Evolutionary conservation across 2,113 vertebrate genomes (phyloP).

Genomic region (Rana temporaria): DNA sequence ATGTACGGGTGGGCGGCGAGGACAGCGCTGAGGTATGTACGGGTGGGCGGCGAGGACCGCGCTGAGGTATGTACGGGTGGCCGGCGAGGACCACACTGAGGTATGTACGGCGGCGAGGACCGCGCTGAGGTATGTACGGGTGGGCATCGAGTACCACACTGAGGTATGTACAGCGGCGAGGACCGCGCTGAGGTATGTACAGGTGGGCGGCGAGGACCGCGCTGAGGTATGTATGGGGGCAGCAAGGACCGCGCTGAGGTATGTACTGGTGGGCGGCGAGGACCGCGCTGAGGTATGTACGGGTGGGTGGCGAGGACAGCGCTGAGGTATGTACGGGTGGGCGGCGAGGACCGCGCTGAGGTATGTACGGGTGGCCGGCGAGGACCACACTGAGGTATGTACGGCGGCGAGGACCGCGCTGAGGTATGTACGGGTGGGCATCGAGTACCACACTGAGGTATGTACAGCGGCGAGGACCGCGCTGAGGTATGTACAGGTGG

Average conservation of each 20-base stretch:
- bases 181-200: slow-evolving; percentile 68
- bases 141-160: slow-evolving; percentile 70
- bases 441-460: no score
- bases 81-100: slow-evolving; percentile 70
- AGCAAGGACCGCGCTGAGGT: no score
- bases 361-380: no score
- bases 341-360: slow-evolving; percentile 71
- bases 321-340: slow-evolving; percentile 70
- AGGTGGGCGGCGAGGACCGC: slow-evolving; percentile 72
- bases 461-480: slow-evolving; percentile 70
- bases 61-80: slow-evolving; percentile 70
- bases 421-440: no score
- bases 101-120: no score
- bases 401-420: slow-evolving; percentile 69
- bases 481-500: no score
- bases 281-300: no score
- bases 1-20: slow-evolving; percentile 71
- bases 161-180: no score
- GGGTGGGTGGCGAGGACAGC: no score
- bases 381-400: slow-evolving; percentile 69
- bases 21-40: no score
- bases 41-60: no score
- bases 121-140: slow-evolving; percentile 69
- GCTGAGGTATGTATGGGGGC: no score
- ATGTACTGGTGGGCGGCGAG: slow-evolving; percentile 71